phyloP scores from a whole-genome alignment of 2,888 invertebrate genomes.

The Pandemis corylana region DNA sequence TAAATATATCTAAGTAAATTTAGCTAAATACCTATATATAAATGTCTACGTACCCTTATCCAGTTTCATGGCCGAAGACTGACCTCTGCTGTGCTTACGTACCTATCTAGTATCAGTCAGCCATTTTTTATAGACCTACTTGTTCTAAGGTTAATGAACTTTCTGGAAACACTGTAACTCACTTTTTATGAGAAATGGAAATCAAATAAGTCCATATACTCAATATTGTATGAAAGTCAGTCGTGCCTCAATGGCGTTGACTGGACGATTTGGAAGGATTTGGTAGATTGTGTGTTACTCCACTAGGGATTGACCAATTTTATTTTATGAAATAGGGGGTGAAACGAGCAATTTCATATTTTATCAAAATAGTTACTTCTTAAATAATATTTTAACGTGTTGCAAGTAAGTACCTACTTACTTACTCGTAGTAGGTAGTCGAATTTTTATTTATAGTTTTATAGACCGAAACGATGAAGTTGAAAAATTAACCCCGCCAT shows the following conservation, averaged over 20 bases:
- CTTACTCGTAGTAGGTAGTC: no score
- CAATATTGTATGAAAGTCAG: no score
- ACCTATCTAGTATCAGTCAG: conserved; percentile 8
- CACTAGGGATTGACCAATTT: no score
- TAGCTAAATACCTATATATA: background rate
- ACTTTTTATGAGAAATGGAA: background rate
- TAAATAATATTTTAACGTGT: no score
- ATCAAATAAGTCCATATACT: background rate
- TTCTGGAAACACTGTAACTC: background rate
- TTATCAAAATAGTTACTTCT: no score
- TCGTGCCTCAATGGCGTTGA: no score
- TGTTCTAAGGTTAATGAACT: background rate
- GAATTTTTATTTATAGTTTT: no score
- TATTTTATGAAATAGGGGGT: no score
- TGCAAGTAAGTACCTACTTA: no score
- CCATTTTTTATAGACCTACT: conserved; percentile 2
- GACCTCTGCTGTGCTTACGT: conserved; percentile 11
- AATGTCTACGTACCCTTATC: conserved; percentile 19
- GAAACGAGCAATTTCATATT: no score
- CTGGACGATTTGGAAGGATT: no score
- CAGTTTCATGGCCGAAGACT: conserved; percentile 2
- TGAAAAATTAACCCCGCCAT: background rate
- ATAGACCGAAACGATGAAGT: background rate
- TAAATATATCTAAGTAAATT: background rate
- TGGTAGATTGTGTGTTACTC: no score